Base-by-base conservation (phyloP, 2,888 invertebrate species). In the Scaptomyza parva region DNA sequence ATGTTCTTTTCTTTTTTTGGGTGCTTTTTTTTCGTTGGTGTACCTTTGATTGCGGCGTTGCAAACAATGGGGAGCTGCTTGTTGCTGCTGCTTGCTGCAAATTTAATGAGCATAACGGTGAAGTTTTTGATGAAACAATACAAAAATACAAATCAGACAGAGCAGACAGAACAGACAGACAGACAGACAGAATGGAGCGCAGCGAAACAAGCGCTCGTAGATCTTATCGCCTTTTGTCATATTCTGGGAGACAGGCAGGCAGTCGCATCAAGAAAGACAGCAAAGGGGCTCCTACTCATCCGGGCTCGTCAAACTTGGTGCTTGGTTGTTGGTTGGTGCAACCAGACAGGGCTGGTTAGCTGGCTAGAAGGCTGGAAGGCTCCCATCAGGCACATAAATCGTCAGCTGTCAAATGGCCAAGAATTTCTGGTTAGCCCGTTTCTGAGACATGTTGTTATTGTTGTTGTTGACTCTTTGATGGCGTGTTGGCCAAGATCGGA, bases 51-150 rank as follows among this genome's bases (percentile, higher is more conserved):
- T 61, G 76, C 65, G 51, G 55, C 43, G 41, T 43, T 45, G 63
- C 47, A 67, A 79, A 78, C 79, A 79, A 77, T 76, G 73, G 77
- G 77, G 37, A 52, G 58, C 51, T 50, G 53, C 33, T 17, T 39
- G 18, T 37, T 71, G 80, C 7, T 72, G 35, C 8, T 37, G 37
- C 37, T 33, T 37, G 37, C 37, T 74, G 78, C 76, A 86, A 67
- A 77, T 86, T 88, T 87, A 87, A 87, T 87, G 89, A 87, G 88
- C 87, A 88, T 88, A 87, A 87, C 89, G 89, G 87, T 87, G 76
- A 76, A 81, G 59, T 76, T 80, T 86, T 83, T 86, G 84, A 83
- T 80, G 84, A 88, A 88, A 80, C 86, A 85, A 86, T 80, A 85
- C 82, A 55, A 75, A 71, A 61, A 71, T 57, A 44, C 76, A 69